Evolutionary conservation across 92 coral and sea anemone species (phyloP).

Genomic region (Umimayanthus kanabou): DNA sequence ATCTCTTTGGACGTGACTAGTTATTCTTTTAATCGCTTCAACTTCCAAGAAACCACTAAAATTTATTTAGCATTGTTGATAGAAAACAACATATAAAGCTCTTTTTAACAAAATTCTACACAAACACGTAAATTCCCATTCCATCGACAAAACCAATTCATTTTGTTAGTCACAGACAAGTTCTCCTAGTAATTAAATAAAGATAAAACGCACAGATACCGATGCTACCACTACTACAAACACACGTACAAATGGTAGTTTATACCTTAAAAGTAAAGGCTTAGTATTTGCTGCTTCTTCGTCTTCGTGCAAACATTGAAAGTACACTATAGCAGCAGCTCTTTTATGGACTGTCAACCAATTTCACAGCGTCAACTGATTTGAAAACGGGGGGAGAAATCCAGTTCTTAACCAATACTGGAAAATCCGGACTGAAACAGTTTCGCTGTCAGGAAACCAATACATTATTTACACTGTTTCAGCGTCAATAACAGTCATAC

Average conservation of each 20-base stretch:
- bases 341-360: background rate
- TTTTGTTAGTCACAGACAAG: background rate
- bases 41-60: conserved; percentile 3
- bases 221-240: background rate
- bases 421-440: background rate
- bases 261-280: background rate
- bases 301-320: background rate
- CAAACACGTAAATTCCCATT: conserved; percentile 17
- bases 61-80: conserved; percentile 15
- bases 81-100: conserved; percentile 11
- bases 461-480: conserved; percentile 17
- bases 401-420: background rate
- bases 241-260: background rate
- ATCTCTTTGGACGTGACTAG: background rate
- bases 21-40: background rate
- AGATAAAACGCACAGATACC: conserved; percentile 2
- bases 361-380: conserved; percentile 5
- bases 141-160: conserved; percentile 6
- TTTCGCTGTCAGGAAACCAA: background rate
- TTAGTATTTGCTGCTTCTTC: background rate
- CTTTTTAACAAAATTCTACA: background rate
- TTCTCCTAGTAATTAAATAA: conserved; percentile 17
- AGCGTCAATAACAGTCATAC: background rate
- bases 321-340: background rate
- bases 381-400: background rate